Evolutionary conservation across 2,888 invertebrate species (phyloP), one percentile per base, ranked within the genome.

Genomic region (Hypsopygia costalis): DNA sequence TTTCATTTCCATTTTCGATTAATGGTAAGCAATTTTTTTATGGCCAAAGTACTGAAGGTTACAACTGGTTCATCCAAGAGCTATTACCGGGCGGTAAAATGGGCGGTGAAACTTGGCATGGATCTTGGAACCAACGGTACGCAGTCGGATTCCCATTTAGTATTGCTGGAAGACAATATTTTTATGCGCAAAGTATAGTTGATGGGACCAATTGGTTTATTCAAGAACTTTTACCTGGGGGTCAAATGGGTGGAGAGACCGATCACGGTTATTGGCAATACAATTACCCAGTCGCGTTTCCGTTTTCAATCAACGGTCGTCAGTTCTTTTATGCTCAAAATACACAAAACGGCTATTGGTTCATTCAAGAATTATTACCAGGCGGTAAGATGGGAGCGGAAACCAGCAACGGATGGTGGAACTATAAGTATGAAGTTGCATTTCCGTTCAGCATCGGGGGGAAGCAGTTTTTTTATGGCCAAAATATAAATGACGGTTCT

Each of bases 51-150:
- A 25, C 25, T 25, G 8, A n/a, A 4, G n/a, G 8, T 1, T 25
- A 25, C 25, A 25, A 25, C 7, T 30, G 30, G 30, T 30, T 30
- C n/a, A 30, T 30, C n/a, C 30, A 30, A 10, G 30, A 30, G n/a
- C 12, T 30, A 10, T 30, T 30, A 10, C 30, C 30, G 5, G 30
- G 30, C 10, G 30, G 30, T 1, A 30, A 30, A n/a, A 30, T 30
- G 9, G 30, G 30, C 11, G 6, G 12, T 8, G 30, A 30, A 10
- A 30, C 30, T 12, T 2, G 6, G 6, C 30, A 30, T 9, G 30
- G 30, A 6, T 6, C 5, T 2, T 30, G 30, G 30, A 30, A 30
- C 12, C 6, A 7, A 10, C 12, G 30, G 30, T 12, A 30, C 5
- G 10, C 6, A 30, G 5, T 10, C n/a, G 25, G 25, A 8, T 25